These are phyloP conservation scores for Allobates femoralis DNA, from an alignment of 2,797 vertebrate genomes.

Conservation along the genomic window DNA sequence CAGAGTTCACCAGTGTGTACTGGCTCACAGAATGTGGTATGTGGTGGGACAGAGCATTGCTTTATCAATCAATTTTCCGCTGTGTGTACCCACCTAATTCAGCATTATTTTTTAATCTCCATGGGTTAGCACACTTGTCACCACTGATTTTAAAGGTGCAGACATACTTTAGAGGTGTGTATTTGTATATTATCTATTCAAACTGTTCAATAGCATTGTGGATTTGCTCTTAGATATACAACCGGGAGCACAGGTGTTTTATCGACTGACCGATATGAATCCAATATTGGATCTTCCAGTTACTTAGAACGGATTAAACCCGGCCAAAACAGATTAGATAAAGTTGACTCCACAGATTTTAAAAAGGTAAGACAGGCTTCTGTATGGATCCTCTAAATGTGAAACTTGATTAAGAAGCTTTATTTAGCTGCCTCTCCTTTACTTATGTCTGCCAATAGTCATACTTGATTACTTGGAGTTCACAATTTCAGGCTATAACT, in stretches of 20 bases:
- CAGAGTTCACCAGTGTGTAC: no score
- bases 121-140: neutral
- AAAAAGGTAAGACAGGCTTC: conserved; percentile 86
- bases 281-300: conserved; percentile 78
- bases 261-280: conserved; percentile 84
- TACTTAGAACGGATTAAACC: conserved; percentile 87
- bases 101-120: neutral
- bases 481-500: neutral
- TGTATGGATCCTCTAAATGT: neutral
- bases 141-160: neutral
- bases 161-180: neutral
- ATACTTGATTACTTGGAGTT: neutral
- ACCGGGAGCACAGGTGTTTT: conserved; percentile 72
- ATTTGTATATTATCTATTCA: neutral
- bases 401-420: neutral
- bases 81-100: neutral
- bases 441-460: neutral
- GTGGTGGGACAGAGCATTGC: no score
- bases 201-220: no score
- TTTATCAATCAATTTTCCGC: neutral
- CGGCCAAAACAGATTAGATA: conserved; percentile 85
- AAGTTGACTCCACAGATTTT: conserved; percentile 92
- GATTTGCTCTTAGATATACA: conserved; percentile 78
- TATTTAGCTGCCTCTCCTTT: neutral
- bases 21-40: no score